These are phyloP conservation scores for Spongilla lacustris DNA, from an alignment of 37 sponge, comb jelly and placozoan species.

Conservation along the genomic window DNA sequence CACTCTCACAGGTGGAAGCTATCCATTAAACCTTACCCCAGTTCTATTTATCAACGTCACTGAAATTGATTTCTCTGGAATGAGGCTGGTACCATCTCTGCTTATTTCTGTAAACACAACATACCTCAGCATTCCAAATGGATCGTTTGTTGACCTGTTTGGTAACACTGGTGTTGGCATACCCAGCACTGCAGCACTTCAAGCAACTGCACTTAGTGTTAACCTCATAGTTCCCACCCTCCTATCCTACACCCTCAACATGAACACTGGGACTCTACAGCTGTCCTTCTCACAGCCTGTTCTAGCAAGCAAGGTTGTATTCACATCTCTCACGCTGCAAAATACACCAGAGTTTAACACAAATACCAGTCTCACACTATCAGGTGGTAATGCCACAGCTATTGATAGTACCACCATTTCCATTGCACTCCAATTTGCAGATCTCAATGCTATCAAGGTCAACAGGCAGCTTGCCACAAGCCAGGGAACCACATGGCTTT, in stretches of 20 bases:
- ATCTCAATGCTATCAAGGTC: slow-evolving; percentile 78
- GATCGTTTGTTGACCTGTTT: slow-evolving; percentile 66
- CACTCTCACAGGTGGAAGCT: slow-evolving; percentile 70
- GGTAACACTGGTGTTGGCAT: slow-evolving; percentile 62
- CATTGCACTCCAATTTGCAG: slow-evolving; percentile 40
- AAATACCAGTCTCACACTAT: slow-evolving; percentile 41
- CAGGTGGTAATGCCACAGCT: slow-evolving; percentile 44
- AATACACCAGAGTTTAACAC: slow-evolving; percentile 3
- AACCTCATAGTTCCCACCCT: slow-evolving; percentile 63
- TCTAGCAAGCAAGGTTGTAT: slow-evolving; percentile 37
- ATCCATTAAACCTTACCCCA: slow-evolving; percentile 25
- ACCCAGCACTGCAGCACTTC: slow-evolving; percentile 44
- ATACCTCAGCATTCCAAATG: slow-evolving; percentile 64
- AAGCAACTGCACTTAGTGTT: slow-evolving; percentile 25
- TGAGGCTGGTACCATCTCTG: slow-evolving; percentile 63
- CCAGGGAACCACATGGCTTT: slow-evolving; percentile 72
- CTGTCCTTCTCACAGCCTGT: slow-evolving; percentile 80
- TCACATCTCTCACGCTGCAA: slow-evolving; percentile 65
- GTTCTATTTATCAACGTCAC: slow-evolving; percentile 60
- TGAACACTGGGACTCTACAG: slow-evolving; percentile 61
- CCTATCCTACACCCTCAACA: slow-evolving; percentile 58
- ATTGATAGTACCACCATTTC: neutral
- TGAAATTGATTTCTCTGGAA: slow-evolving; percentile 73
- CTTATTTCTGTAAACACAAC: slow-evolving; percentile 65
- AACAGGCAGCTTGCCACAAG: slow-evolving; percentile 52